These are phyloP conservation scores for Anadara kagoshimensis DNA, from an alignment of 1,140 invertebrate genomes.

Conservation along the genomic window DNA sequence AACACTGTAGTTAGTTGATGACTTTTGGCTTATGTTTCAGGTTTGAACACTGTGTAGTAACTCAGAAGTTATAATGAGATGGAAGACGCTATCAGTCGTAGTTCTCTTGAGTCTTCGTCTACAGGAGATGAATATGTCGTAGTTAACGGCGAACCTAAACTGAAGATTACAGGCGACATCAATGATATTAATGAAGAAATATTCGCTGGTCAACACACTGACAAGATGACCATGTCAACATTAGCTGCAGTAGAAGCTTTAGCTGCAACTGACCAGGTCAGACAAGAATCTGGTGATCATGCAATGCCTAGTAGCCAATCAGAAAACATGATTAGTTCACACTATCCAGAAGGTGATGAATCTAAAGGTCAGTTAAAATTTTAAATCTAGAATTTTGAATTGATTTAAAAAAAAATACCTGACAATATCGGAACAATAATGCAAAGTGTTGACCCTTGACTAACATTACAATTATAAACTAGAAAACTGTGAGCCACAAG, in stretches of 20 bases:
- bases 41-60: no score
- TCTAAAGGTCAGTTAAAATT: no score
- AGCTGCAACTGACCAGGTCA: constrained; percentile 34
- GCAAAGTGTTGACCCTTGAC: no score
- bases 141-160: constrained; percentile 77
- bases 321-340: constrained; percentile 42
- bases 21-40: no score
- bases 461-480: no score
- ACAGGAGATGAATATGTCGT: constrained; percentile 91
- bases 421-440: no score
- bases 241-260: constrained; percentile 31
- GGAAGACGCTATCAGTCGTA: constrained; percentile 87
- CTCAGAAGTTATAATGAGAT: constrained; percentile 32
- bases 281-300: constrained; percentile 47
- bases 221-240: constrained; percentile 29
- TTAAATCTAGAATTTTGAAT: no score
- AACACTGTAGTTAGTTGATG: no score
- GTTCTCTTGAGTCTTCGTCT: constrained; percentile 88
- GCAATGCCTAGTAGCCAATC: constrained; percentile 66
- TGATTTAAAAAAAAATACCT: no score
- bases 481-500: no score
- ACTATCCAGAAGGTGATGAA: no score
- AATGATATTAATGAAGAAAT: constrained; percentile 84
- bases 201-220: constrained; percentile 67
- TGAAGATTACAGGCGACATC: constrained; percentile 81